Evolutionary conservation across 92 coral and sea anemone species (phyloP).

Genomic region (Parazoanthus swiftii): DNA sequence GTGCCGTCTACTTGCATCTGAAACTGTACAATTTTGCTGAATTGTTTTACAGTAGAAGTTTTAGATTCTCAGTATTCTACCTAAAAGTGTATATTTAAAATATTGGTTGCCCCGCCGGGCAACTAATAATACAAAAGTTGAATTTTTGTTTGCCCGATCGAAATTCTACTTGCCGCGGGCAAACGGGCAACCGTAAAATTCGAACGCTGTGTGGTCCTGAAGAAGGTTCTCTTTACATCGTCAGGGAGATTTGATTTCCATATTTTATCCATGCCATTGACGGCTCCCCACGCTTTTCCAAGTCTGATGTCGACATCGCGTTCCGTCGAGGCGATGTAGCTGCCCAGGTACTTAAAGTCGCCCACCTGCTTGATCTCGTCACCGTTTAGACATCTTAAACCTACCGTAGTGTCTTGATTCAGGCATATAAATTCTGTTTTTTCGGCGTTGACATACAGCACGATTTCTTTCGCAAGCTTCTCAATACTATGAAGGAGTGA

Average conservation of each 20-base stretch:
- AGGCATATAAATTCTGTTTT: conserved; percentile 45
- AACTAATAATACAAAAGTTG: too few species aligned
- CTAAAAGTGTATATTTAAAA: too few species aligned
- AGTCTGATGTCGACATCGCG: conserved; percentile 34
- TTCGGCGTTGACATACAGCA: conserved; percentile 32
- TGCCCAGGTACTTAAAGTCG: conserved; percentile 17
- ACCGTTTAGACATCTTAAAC: background rate
- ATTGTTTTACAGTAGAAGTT: too few species aligned
- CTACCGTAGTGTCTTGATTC: background rate
- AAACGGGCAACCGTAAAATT: too few species aligned
- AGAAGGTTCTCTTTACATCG: conserved; percentile 24
- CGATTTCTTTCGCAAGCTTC: conserved; percentile 20
- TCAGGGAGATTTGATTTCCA: conserved; percentile 39
- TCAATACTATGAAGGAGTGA: conserved; percentile 24
- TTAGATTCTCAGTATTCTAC: too few species aligned
- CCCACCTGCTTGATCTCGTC: background rate
- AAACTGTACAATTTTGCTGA: too few species aligned
- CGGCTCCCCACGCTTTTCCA: conserved; percentile 44
- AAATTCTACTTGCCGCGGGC: too few species aligned
- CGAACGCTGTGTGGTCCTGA: conserved; percentile 16
- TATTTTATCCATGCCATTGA: conserved; percentile 20
- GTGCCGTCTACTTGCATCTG: too few species aligned
- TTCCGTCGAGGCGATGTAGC: conserved; percentile 50
- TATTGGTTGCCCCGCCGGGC: too few species aligned
- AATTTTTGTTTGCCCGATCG: too few species aligned